Evolutionary conservation across 2,113 vertebrate genomes (phyloP), one percentile per base, ranked within the genome.

Genomic region (Lipophrys pholis): DNA sequence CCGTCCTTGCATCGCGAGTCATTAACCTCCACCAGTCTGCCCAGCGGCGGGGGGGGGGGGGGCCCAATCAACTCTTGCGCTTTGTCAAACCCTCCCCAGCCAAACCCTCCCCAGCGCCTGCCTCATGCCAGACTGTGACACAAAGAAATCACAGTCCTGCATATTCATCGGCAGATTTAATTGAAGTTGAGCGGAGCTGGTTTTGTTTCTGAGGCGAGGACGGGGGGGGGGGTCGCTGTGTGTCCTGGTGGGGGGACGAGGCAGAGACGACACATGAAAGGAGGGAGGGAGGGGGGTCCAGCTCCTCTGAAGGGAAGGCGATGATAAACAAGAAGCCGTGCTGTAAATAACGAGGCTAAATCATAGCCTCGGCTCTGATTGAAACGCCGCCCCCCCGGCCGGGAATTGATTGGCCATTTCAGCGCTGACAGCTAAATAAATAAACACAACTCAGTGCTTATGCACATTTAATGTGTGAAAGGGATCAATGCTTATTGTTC

Each of bases 121-220:
- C 56, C 62, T 61, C 67, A 51, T 57, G 56, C 38, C 59, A 84
- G 85, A 61, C 78, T 52, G 58, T 48, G 78, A 68, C 82, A 85
- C 65, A 74, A 83, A 73, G 77, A 82, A 82, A 87, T 88, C 61
- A 88, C 64, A 60, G 10, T 11, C 46, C 54, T 57, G 68, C 83
- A 76, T 81, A 89, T 89, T 90, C 83, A 85, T 90, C 78, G 82
- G 17, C 0, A 14, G 43, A 77, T 78, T 83, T 80, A 85, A 91
- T 89, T 82, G 85, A 89, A 65, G 79, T 45, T 50, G 21, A 39
- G 62, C 81, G 58, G 7, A 65, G 70, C 69, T 86, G 80, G 50
- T 73, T 80, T 59, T 64, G 2, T 64, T 17, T 61, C 17, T 77
- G 82, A 83, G 46, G 75, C 69, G 66, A 58, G 21, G 21, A 4